Base-by-base conservation (phyloP, 2,113 vertebrate species). In the Syngnathus scovelli region DNA sequence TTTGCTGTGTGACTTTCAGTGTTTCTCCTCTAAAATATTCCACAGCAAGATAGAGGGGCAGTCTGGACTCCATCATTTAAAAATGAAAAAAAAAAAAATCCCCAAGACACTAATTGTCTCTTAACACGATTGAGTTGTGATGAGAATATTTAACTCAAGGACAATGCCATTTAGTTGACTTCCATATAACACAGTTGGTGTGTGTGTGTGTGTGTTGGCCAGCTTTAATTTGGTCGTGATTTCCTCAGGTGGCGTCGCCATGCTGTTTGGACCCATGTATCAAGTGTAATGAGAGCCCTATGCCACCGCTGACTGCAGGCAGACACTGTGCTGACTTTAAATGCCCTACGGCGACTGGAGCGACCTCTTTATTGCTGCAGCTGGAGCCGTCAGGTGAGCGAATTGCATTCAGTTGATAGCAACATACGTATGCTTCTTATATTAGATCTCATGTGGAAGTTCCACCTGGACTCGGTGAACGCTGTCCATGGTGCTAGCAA, bases 1-100 rank as follows among this genome's bases (percentile, higher is more conserved):
- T 83, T 83, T 83, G 70, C 58, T 54, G 21, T 39, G 19, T 82
- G 75, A 71, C 80, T 84, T 83, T 80, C 71, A 83, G 38, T 19
- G 41, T 52, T 15, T 77, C 59, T 13, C 18, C 7, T n/a, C 66
- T 74, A 12, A 69, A 71, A 74, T 67, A 62, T 79, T 68, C 54
- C 27, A 61, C 56, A 38, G 48, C 54, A 51, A 59, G 68, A 63
- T 36, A 66, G 41, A 71, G 51, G 44, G 52, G 59, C 62, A 41
- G 1, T 13, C 9, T 39, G 68, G 54, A 18, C 21, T 19, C 3
- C n/a, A 44, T 44, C 39, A 44, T 62, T 41, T 11, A 38, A 41
- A 60, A 37, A 13, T 2, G 4, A 9, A 4, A 12, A 39, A 70
- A 38, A 41, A 10, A 38, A 70, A 33, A 38, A 74, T 6, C 55